Evolutionary conservation across 2,113 vertebrate species (phyloP).

Genomic region (Regulus satrapa): DNA sequence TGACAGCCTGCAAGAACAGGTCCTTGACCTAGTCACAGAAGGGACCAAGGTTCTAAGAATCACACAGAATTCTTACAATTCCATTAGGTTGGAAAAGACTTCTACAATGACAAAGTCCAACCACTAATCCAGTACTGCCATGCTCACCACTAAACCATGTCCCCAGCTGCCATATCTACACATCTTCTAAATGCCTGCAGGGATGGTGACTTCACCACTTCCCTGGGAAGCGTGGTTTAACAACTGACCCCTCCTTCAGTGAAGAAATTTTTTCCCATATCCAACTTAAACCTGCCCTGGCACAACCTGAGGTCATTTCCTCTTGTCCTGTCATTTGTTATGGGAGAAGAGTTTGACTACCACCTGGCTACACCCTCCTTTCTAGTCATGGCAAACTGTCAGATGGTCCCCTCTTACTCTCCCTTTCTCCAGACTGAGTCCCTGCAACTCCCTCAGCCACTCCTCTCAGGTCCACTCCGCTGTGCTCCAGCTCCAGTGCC

Average conservation of each 20-base stretch:
- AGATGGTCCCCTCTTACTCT: background rate
- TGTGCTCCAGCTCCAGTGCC: fast-evolving
- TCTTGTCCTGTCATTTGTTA: background rate
- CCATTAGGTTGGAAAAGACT: background rate
- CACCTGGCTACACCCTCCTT: background rate
- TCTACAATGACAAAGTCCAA: background rate
- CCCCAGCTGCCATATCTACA: background rate
- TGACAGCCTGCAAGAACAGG: background rate
- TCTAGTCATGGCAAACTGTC: background rate
- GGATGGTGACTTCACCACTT: background rate
- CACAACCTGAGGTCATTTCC: background rate
- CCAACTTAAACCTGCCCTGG: background rate
- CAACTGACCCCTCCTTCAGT: fast-evolving
- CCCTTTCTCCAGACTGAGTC: background rate
- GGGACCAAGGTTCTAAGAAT: background rate
- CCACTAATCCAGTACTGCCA: background rate
- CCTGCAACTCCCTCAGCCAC: background rate
- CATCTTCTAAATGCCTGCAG: background rate
- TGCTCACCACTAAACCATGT: background rate
- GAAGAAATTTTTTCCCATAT: background rate
- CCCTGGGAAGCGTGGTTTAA: background rate
- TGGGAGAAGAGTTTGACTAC: background rate
- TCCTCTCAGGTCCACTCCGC: background rate
- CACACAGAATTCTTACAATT: too few relatives aligned
- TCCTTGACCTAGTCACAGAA: background rate